Conservation (phyloP, 2,888 invertebrate genomes). For the Oscheius sp. region DNA sequence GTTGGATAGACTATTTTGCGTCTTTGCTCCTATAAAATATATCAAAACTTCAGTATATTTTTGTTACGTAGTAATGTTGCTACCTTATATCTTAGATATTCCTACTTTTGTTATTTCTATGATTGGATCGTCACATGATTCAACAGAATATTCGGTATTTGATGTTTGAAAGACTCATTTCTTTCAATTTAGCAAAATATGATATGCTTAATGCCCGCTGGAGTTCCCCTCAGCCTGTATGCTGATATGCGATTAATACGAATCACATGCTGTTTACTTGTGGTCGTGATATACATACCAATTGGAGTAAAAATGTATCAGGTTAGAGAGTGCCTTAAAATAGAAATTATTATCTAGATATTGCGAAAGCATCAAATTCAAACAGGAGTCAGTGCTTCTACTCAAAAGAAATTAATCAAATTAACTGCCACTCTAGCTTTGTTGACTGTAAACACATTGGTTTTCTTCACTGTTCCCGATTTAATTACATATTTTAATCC, state of each 20-base stretch:
- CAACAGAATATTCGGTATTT: not conserved
- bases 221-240: slow-evolving; percentile 32
- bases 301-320: slow-evolving; percentile 44
- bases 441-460: slow-evolving; percentile 43
- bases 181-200: slow-evolving; percentile 36
- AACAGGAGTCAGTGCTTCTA: not conserved
- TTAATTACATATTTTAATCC: slow-evolving; percentile 39
- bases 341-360: not conserved
- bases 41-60: slow-evolving; percentile 42
- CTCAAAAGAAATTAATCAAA: slow-evolving; percentile 32
- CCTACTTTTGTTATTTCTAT: slow-evolving; percentile 38
- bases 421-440: slow-evolving; percentile 45
- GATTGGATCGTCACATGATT: slow-evolving; percentile 19
- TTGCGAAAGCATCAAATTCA: not conserved
- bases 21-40: slow-evolving; percentile 45
- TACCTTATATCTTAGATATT: slow-evolving; percentile 37
- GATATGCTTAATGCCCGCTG: slow-evolving; percentile 44
- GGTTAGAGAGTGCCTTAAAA: slow-evolving; percentile 24
- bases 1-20: slow-evolving; percentile 47
- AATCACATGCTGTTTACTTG: slow-evolving; percentile 35
- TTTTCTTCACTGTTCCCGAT: slow-evolving; percentile 48
- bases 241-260: slow-evolving; percentile 37
- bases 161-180: not conserved
- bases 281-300: slow-evolving; percentile 42
- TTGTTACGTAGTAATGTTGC: slow-evolving; percentile 37